A percentile compares a stretch with the other conserved stretches of the same genome.
Evolutionary conservation across 2,888 invertebrate species (phyloP).

Genomic region (Cheilosia impressa): DNA sequence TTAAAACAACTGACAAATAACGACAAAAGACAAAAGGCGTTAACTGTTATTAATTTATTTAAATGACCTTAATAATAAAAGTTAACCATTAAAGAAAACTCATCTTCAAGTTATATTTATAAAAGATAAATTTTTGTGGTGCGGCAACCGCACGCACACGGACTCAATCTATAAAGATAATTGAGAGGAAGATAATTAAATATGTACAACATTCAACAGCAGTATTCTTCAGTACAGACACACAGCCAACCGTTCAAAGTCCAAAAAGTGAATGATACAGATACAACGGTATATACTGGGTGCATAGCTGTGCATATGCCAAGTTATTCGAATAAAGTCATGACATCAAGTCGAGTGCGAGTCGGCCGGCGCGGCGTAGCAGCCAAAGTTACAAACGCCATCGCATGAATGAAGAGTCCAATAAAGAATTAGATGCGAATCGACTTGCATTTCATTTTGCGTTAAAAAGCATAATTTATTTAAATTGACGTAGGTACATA

Average conservation of each 20-base stretch:
- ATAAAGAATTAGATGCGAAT: background rate
- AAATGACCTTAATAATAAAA: conserved; percentile 26
- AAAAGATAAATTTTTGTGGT: background rate
- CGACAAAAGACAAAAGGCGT: background rate
- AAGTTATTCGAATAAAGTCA: conserved; percentile 41
- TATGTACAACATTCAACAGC: background rate
- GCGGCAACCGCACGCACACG: too few species aligned
- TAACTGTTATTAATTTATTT: conserved; percentile 30
- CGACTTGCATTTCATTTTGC: background rate
- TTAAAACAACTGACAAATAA: background rate
- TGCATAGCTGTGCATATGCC: conserved; percentile 47
- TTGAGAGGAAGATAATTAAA: conserved; percentile 23
- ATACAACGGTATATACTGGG: background rate
- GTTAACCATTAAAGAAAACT: conserved; percentile 17
- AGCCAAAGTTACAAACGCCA: conserved; percentile 23
- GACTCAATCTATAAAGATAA: background rate
- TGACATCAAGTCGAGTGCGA: conserved; percentile 5
- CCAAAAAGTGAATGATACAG: conserved; percentile 43
- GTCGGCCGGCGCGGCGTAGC: background rate
- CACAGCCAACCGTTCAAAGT: conserved; percentile 51
- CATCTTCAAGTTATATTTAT: conserved; percentile 20
- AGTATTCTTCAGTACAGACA: background rate
- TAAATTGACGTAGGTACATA: conserved; percentile 24
- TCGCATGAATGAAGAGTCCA: background rate
- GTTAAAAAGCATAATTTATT: conserved; percentile 36